Base-by-base conservation (phyloP, 1,140 invertebrate species). In the Zaprionus capensis region DNA sequence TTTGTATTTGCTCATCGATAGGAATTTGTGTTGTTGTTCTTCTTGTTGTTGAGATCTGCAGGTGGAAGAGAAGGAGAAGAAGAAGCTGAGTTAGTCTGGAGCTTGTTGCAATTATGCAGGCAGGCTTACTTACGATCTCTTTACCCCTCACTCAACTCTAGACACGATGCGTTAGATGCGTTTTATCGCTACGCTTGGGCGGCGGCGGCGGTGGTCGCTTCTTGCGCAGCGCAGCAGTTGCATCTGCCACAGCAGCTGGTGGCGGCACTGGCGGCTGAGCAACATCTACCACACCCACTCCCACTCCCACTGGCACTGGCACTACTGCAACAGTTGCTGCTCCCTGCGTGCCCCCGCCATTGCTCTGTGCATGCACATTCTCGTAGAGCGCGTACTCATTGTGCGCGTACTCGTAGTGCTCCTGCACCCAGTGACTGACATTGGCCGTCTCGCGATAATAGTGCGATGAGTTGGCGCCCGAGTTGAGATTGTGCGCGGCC, bases 341-440 rank as follows among this genome's bases (percentile, higher is more conserved):
- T 2, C 14, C 38, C n/a, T 22, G 15, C 15, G 36, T 55, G n/a
- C 71, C 78, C 57, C 82, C 46, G 31, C 71, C 78, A 59, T 84
- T 91, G 44, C 66, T 78, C 72, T 90, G 88, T 22, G 59, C 78
- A 44, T 92, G 91, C 0, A 92, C 79, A 72, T 93, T 93, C 75
- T 93, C 93, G 62, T 93, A 93, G 15, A 93, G 79, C 24, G 91
- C 91, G 62, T 82, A 85, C 22, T 90, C 85, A 15, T 91, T 91
- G 70, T 85, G 90, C 0, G 86, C 71, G 71, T 90, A 91, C 0
- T 97, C 97, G 80, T 98, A 98, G 81, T 98, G 97, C 83, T 98
- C 96, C 76, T 96, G 95, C n/a, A 98, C 96, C 97, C 97, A 98
- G 84, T 97, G 97, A 3, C 96, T 97, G 0, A 98, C 97, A 74